Conservation (phyloP, 1,140 invertebrate genomes). For the Musca vetustissima region DNA sequence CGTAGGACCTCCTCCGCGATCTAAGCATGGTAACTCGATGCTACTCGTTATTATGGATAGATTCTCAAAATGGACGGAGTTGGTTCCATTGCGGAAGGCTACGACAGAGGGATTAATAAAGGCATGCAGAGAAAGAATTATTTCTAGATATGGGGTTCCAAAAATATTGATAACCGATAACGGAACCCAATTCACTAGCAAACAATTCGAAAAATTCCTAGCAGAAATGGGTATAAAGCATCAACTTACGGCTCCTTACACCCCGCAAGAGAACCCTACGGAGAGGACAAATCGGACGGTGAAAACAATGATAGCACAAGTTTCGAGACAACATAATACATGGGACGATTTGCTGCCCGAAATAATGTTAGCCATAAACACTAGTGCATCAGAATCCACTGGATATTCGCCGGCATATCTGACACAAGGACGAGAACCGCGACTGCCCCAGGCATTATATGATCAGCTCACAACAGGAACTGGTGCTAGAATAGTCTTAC, state of each 20-base stretch:
- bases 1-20: too few species aligned
- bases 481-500: not conserved
- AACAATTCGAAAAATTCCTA: too few species aligned
- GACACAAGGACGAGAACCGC: constrained; percentile 14
- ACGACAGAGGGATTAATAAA: too few species aligned
- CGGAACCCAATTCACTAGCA: constrained; percentile 5
- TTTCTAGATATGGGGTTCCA: too few species aligned
- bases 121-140: too few species aligned
- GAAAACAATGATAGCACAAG: not conserved
- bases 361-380: constrained; percentile 12
- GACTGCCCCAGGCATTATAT: constrained; percentile 6
- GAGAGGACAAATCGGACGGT: not conserved
- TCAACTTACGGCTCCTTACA: not conserved
- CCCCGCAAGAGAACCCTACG: not conserved
- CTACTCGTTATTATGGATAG: too few species aligned
- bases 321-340: not conserved
- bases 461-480: not conserved
- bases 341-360: not conserved
- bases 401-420: constrained; percentile 13
- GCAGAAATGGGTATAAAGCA: not conserved
- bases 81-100: too few species aligned
- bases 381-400: constrained; percentile 5
- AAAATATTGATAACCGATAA: constrained; percentile 9
- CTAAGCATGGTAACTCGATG: too few species aligned
- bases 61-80: too few species aligned